Evolutionary conservation across 2,888 invertebrate species (phyloP).

Genomic region (Amphimallon solstitiale): DNA sequence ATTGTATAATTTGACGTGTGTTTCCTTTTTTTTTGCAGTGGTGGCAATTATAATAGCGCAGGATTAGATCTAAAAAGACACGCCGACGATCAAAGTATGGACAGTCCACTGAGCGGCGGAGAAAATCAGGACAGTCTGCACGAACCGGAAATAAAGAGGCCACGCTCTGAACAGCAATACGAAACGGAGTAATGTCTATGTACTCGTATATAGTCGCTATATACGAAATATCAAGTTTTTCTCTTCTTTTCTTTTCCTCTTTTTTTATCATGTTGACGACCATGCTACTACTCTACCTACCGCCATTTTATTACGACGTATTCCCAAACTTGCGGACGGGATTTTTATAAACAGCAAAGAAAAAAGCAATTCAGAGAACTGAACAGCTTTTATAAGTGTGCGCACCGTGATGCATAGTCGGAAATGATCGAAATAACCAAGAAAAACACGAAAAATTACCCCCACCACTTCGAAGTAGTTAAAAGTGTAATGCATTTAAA

Average conservation of each 20-base stretch:
- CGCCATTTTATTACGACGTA: slow-evolving; percentile 7
- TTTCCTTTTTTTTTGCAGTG: slow-evolving; percentile 40
- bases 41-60: slow-evolving; percentile 54
- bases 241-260: slow-evolving; percentile 1
- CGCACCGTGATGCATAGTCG: no score
- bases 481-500: no score
- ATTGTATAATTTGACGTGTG: no score
- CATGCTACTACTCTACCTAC: slow-evolving; percentile 7
- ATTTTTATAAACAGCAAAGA: no score
- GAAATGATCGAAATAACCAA: no score
- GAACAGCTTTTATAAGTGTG: no score
- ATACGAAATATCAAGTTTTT: slow-evolving; percentile 33
- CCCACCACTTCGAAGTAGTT: no score
- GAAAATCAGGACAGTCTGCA: slow-evolving; percentile 55
- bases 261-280: slow-evolving; percentile 17
- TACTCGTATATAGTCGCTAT: slow-evolving; percentile 32
- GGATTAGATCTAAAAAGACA: slow-evolving; percentile 61
- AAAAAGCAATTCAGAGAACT: no score
- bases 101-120: slow-evolving; percentile 57
- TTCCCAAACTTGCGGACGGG: background rate
- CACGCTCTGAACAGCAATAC: slow-evolving; percentile 57
- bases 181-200: slow-evolving; percentile 58
- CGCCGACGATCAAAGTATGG: slow-evolving; percentile 57
- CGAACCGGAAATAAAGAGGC: slow-evolving; percentile 60
- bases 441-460: no score